A percentile compares a stretch with the other conserved stretches of the same genome.
phyloP scores from a whole-genome alignment of 2,113 vertebrate species.

The Delphinapterus leucas region DNA sequence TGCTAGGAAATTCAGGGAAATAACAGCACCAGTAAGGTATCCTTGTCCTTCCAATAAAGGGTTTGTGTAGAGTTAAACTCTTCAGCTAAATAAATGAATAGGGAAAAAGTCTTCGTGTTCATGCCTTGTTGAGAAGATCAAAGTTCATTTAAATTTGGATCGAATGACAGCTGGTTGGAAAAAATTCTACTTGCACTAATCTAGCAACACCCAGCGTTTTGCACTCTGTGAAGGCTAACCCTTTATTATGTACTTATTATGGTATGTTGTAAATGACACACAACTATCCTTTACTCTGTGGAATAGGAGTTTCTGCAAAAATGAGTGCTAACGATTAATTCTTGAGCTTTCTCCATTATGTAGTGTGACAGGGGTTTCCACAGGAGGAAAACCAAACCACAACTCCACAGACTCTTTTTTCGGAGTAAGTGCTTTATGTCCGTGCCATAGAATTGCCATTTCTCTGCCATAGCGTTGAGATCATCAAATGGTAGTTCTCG shows the following conservation, averaged over 20 bases:
- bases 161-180: neutral
- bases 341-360: neutral
- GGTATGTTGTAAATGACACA: neutral
- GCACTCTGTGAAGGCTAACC: neutral
- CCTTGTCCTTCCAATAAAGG: neutral
- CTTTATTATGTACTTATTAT: neutral
- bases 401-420: neutral
- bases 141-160: conserved; percentile 28
- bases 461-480: neutral
- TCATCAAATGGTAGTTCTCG: neutral
- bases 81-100: neutral
- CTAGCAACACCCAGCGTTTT: neutral
- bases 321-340: neutral
- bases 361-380: neutral
- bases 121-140: neutral
- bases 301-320: neutral
- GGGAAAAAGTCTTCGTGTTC: neutral
- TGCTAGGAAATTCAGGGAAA: neutral
- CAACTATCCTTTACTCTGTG: neutral
- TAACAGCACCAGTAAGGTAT: neutral
- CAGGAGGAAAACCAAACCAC: neutral
- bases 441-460: neutral
- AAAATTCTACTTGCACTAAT: neutral
- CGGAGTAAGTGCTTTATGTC: neutral
- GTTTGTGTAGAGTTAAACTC: neutral